A percentile compares a stretch with the other conserved stretches of the same genome.
Conservation (phyloP, 2,113 vertebrate species). For the Atrichornis clamosus region DNA sequence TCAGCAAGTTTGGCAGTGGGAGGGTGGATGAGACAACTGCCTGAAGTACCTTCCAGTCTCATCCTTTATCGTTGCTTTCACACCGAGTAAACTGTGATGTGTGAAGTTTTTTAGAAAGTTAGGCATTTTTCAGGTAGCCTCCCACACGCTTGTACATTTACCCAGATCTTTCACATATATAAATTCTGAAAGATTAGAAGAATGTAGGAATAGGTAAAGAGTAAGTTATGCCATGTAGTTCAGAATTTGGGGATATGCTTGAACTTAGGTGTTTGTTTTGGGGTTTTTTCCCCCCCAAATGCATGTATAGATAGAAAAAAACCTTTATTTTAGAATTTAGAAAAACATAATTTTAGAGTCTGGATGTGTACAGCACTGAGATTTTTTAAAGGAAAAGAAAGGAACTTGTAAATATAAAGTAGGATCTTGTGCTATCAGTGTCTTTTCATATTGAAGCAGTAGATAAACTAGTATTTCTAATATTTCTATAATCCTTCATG, state of each 20-base stretch:
- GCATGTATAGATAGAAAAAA: neutral
- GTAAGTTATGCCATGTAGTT: neutral
- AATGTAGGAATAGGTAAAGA: neutral
- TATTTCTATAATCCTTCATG: neutral
- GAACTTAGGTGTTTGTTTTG: neutral
- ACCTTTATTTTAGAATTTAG: neutral
- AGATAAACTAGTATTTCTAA: neutral
- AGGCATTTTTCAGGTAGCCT: neutral
- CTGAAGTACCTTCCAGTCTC: neutral
- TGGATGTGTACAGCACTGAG: neutral
- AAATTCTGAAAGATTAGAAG: neutral
- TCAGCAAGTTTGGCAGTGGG: neutral
- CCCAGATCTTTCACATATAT: neutral
- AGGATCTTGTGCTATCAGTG: neutral
- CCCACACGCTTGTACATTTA: neutral
- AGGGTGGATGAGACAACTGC: neutral
- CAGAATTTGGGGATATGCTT: neutral
- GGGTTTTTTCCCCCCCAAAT: fast-evolving
- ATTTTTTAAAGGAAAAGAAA: neutral
- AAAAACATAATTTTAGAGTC: neutral
- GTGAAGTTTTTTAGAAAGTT: neutral
- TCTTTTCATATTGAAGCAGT: neutral
- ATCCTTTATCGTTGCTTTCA: neutral
- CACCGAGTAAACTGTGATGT: neutral
- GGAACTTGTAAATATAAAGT: neutral